phyloP scores from a whole-genome alignment of 1,140 invertebrate genomes.

The Colletes latitarsis region DNA sequence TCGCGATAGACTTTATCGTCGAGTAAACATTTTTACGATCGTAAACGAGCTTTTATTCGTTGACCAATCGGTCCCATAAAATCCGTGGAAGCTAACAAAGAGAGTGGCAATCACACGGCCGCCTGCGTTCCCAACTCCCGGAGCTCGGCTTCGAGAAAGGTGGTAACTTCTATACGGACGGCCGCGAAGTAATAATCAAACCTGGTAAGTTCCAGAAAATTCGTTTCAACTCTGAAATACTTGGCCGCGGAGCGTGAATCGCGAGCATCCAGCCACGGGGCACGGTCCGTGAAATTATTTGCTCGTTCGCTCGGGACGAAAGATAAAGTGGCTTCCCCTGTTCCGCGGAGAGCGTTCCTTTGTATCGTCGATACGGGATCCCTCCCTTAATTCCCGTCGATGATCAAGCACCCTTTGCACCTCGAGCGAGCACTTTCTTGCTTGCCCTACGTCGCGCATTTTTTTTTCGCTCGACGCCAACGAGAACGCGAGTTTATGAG shows the following conservation, averaged over 20 bases:
- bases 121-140: no score
- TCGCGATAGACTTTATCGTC: no score
- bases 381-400: background rate
- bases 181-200: conserved; percentile 31
- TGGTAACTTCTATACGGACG: background rate
- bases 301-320: conserved; percentile 17
- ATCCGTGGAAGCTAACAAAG: background rate
- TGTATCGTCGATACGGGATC: conserved; percentile 12
- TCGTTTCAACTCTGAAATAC: conserved; percentile 6
- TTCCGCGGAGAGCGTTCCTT: background rate
- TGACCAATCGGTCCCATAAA: no score
- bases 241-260: background rate
- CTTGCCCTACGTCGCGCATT: no score
- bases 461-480: no score
- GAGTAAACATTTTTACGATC: no score
- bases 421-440: no score
- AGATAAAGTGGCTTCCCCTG: conserved; percentile 32
- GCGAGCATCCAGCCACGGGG: background rate
- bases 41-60: no score
- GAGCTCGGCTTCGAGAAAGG: background rate
- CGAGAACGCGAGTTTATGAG: no score
- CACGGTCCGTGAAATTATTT: conserved; percentile 34
- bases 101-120: no score
- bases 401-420: conserved; percentile 24
- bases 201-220: no score